Evolutionary conservation across 2,888 invertebrate species (phyloP).

Genomic region (Ormyrus labotus): DNA sequence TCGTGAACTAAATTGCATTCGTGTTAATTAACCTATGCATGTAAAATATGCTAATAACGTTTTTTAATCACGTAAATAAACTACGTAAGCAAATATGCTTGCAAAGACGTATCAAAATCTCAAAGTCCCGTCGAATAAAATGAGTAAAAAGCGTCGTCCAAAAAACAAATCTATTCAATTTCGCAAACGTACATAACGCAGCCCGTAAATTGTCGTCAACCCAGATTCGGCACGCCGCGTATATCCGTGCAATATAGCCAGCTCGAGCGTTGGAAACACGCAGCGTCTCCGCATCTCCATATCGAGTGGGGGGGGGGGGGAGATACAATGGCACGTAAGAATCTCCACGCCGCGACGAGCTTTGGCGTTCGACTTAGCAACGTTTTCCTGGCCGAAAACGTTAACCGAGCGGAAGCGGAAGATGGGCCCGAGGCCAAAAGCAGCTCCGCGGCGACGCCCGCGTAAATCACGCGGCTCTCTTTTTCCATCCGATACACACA

Average conservation of each 20-base stretch:
- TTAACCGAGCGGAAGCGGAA: conserved; percentile 53
- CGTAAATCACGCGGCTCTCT: conserved; percentile 42
- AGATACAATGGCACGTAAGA: not conserved
- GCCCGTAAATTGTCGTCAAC: conserved; percentile 45
- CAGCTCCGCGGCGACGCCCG: conserved; percentile 43
- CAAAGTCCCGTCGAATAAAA: not conserved
- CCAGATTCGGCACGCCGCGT: conserved; percentile 18
- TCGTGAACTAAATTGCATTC: no score
- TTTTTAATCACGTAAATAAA: no score
- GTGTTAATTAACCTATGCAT: no score
- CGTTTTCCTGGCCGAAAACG: conserved; percentile 45
- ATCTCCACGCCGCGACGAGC: not conserved
- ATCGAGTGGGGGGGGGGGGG: not conserved
- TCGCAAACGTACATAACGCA: conserved; percentile 16
- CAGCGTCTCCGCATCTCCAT: not conserved
- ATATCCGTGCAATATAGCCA: conserved; percentile 11
- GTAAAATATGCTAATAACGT: no score
- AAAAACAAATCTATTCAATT: conserved; percentile 46
- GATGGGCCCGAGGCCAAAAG: conserved; percentile 51
- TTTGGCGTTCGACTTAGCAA: conserved; percentile 43
- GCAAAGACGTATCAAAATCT: no score
- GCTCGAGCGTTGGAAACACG: no score
- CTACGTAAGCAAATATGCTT: no score
- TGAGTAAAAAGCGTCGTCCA: not conserved
- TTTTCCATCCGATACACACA: not conserved